Evolutionary conservation across 2,113 vertebrate species (phyloP).

Genomic region (Tringa solitaria): DNA sequence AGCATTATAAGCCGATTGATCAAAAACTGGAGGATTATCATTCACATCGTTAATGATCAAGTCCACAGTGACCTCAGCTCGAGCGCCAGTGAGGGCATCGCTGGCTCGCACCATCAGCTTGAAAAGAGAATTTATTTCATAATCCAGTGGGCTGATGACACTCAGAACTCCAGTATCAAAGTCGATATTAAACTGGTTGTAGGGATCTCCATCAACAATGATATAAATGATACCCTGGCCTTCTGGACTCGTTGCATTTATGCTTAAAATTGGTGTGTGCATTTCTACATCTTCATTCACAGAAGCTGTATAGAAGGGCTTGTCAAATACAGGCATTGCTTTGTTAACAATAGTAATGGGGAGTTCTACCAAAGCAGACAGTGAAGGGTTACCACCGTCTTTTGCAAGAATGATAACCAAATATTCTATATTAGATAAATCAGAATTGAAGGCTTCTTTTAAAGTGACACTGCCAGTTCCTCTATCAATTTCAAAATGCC

Average conservation of each 20-base stretch:
- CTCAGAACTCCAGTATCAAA: conserved; percentile 96
- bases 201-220: conserved; percentile 89
- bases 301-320: conserved; percentile 88
- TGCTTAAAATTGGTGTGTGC: conserved; percentile 88
- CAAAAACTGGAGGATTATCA: conserved; percentile 90
- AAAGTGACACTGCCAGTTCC: conserved; percentile 84
- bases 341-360: conserved; percentile 96
- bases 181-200: conserved; percentile 91
- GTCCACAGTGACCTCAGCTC: conserved; percentile 91
- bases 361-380: conserved; percentile 86
- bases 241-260: conserved; percentile 95
- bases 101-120: conserved; percentile 90
- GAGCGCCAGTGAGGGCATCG: conserved; percentile 90
- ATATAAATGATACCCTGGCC: conserved; percentile 96
- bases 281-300: conserved; percentile 89
- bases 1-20: conserved; percentile 82
- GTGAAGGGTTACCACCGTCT: conserved; percentile 86
- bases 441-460: conserved; percentile 89
- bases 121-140: conserved; percentile 83
- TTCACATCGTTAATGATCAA: conserved; percentile 89
- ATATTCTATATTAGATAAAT: conserved; percentile 93
- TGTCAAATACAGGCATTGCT: conserved; percentile 97
- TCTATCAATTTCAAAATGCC: conserved; percentile 93
- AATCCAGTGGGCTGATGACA: conserved; percentile 88
- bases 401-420: conserved; percentile 85